A percentile compares a stretch with the other conserved stretches of the same genome.
Conservation (phyloP, 2,797 vertebrate species). For the Tarsius wallacei region DNA sequence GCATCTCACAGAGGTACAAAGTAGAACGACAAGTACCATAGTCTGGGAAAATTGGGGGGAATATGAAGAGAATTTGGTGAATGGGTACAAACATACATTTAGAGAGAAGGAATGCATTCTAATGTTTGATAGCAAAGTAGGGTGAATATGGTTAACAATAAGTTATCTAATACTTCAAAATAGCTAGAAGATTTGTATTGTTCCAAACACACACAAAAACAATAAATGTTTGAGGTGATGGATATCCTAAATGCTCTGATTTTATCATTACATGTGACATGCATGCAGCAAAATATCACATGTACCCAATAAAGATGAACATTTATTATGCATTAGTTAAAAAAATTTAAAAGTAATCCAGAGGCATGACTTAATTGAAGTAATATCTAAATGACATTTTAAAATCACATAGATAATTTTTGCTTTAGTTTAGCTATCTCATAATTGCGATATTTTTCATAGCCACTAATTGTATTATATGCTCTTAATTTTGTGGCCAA, state of each 20-base stretch:
- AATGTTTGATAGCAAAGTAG: background rate
- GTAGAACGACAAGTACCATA: background rate
- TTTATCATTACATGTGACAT: background rate
- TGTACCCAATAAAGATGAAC: background rate
- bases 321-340: background rate
- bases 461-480: background rate
- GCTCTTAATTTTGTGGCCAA: background rate
- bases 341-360: background rate
- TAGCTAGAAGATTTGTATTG: too few species aligned
- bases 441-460: background rate
- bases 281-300: background rate
- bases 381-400: background rate
- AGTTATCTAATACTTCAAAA: background rate
- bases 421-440: background rate
- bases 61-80: background rate
- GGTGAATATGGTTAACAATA: background rate
- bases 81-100: background rate
- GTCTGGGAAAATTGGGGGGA: background rate
- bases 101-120: background rate
- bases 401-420: slow-evolving; percentile 13
- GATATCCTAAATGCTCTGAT: background rate
- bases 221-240: background rate
- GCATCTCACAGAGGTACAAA: background rate
- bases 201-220: background rate
- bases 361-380: slow-evolving; percentile 4